Conservation (phyloP, 30 jellyfish, hydroid and myxozoan genomes). For the Turritopsis dohrnii region DNA sequence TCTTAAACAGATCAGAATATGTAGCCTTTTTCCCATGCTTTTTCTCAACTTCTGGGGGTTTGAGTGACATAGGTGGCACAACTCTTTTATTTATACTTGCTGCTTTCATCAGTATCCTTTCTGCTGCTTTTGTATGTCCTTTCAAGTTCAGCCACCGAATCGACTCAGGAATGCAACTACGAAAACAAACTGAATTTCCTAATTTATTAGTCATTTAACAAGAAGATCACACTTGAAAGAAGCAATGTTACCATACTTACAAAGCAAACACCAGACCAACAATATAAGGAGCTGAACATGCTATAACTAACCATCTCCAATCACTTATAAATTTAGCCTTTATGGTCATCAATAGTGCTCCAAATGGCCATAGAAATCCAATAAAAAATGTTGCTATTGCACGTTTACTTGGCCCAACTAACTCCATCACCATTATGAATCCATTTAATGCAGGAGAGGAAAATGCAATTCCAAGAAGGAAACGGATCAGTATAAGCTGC, state of each 20-base stretch:
- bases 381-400: slow-evolving; percentile 35
- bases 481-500: slow-evolving; percentile 53
- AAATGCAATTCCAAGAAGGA: slow-evolving; percentile 39
- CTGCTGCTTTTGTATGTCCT: slow-evolving; percentile 36
- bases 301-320: slow-evolving; percentile 55
- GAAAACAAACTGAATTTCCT: neutral
- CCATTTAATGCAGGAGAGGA: slow-evolving; percentile 51
- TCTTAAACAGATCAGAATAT: slow-evolving; percentile 14
- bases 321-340: slow-evolving; percentile 49
- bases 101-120: slow-evolving; percentile 28
- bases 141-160: slow-evolving; percentile 64
- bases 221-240: neutral
- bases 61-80: neutral
- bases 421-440: slow-evolving; percentile 50
- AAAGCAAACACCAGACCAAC: slow-evolving; percentile 19
- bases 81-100: slow-evolving; percentile 32
- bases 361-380: slow-evolving; percentile 41
- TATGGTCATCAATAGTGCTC: slow-evolving; percentile 34
- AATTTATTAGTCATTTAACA: neutral
- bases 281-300: slow-evolving; percentile 72
- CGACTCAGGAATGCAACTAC: slow-evolving; percentile 62
- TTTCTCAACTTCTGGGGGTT: neutral
- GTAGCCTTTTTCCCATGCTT: slow-evolving; percentile 16
- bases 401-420: slow-evolving; percentile 61
- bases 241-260: slow-evolving; percentile 39